Evolutionary conservation across 2,113 vertebrate species (phyloP).

Genomic region (Vireo altiloquus): DNA sequence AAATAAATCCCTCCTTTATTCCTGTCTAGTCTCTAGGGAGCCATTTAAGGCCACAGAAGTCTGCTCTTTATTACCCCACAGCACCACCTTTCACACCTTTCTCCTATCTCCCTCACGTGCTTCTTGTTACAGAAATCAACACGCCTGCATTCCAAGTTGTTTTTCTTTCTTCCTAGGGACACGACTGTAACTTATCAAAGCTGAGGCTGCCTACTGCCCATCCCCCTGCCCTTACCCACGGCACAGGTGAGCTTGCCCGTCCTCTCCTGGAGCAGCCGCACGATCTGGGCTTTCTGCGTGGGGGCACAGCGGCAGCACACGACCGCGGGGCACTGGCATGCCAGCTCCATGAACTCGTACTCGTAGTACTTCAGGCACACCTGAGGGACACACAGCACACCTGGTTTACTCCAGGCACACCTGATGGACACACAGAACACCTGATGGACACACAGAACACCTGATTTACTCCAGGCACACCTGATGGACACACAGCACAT

Average conservation of each 20-base stretch:
- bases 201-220: too few species aligned
- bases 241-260: constrained; percentile 94
- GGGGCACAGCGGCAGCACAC: constrained; percentile 95
- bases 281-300: constrained; percentile 96
- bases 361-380: constrained; percentile 97
- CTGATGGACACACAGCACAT: neutral
- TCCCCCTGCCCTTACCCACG: constrained; percentile 76
- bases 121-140: too few species aligned
- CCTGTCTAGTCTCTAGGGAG: too few species aligned
- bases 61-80: too few species aligned
- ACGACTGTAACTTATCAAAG: too few species aligned
- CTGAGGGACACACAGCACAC: neutral
- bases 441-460: too few species aligned
- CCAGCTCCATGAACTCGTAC: constrained; percentile 97
- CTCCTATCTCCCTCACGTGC: too few species aligned
- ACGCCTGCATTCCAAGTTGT: too few species aligned
- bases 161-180: too few species aligned
- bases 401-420: neutral
- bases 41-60: too few species aligned
- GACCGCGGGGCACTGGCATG: constrained; percentile 93
- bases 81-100: too few species aligned
- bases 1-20: too few species aligned
- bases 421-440: neutral
- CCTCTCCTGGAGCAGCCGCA: constrained; percentile 90
- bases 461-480: constrained; percentile 68